Evolutionary conservation across 2,888 invertebrate genomes (phyloP), one percentile per base, ranked within the genome.

Genomic region (Clusia tigrina): DNA sequence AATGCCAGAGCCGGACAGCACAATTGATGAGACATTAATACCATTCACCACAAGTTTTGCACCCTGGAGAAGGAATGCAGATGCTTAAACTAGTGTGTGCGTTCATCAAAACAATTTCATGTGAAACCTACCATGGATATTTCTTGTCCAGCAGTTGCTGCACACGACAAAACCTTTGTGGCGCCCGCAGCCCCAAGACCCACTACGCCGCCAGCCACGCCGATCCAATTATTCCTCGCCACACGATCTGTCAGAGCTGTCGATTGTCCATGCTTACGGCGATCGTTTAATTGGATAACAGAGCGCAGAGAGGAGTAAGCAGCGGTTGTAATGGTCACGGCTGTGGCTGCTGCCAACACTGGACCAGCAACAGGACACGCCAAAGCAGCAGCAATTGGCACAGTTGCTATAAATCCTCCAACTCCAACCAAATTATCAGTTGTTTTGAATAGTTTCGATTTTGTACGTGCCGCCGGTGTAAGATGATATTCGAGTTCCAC

Each of bases 191-290:
- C 73, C 0, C 74, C 71, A 2, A 77, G 15, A 1, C 76, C 68
- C 0, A 71, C 63, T 20, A 75, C 71, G 20, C 80, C 80, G 2
- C 74, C 72, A 0, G 73, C 76, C 15, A 80, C 69, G 3, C 77
- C 74, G 22, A 80, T 48, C 80, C 80, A 80, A 61, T 65, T 71
- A n/a, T 67, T 62, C 42, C 80, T 72, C 0, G 81, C 79, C 38
- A 75, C 73, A 1, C 67, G 64, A 24, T 81, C 68, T 1, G 62
- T 57, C 9, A 76, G 6, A 0, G 68, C 66, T 2, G 70, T 77
- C 3, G 67, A 66, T 66, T 81, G 78, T 0, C 76, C 70, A 51
- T 80, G 81, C 24, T 69, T 63, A 1, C 69, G 62, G 1, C 80
- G 71, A 56, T 76, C 72, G 1, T 66, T 60, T 3, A 81, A 71